Percentiles rank a stretch among this genome's conserved stretches.
Evolutionary conservation across 2,888 invertebrate genomes (phyloP).

Genomic region (Zaprionus bogoriensis): DNA sequence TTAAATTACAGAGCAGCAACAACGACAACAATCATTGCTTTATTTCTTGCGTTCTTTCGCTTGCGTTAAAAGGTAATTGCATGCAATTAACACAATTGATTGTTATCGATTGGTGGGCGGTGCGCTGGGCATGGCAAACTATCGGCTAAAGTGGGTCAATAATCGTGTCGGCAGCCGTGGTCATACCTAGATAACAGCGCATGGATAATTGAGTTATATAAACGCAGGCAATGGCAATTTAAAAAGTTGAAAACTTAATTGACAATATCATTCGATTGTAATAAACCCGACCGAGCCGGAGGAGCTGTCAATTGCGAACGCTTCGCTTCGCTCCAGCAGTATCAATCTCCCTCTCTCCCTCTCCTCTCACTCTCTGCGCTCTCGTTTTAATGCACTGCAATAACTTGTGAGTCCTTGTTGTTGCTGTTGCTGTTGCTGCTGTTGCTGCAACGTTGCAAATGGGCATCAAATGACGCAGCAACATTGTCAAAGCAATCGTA

Average conservation of each 20-base stretch:
- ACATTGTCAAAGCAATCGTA: slow-evolving; percentile 74
- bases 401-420: slow-evolving; percentile 4
- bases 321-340: not conserved
- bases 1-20: slow-evolving; percentile 53
- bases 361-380: no score
- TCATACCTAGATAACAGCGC: slow-evolving; percentile 14
- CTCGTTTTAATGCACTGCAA: not conserved
- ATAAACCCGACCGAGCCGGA: slow-evolving; percentile 6
- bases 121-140: not conserved
- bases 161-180: not conserved
- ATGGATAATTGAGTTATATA: slow-evolving; percentile 40
- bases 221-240: not conserved
- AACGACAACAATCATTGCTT: slow-evolving; percentile 19
- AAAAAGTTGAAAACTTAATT: not conserved
- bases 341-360: no score
- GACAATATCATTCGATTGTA: slow-evolving; percentile 1
- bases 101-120: slow-evolving; percentile 50
- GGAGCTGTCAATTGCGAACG: not conserved
- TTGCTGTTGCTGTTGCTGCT: not conserved
- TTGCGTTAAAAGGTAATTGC: slow-evolving; percentile 50
- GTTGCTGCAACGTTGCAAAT: slow-evolving; percentile 46
- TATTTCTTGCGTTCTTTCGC: not conserved
- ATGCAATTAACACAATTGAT: slow-evolving; percentile 59
- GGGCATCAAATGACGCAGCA: slow-evolving; percentile 71
- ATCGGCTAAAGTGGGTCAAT: slow-evolving; percentile 35